phyloP scores from a whole-genome alignment of 2,888 invertebrate genomes.

The Orthonychiurus folsomi region DNA sequence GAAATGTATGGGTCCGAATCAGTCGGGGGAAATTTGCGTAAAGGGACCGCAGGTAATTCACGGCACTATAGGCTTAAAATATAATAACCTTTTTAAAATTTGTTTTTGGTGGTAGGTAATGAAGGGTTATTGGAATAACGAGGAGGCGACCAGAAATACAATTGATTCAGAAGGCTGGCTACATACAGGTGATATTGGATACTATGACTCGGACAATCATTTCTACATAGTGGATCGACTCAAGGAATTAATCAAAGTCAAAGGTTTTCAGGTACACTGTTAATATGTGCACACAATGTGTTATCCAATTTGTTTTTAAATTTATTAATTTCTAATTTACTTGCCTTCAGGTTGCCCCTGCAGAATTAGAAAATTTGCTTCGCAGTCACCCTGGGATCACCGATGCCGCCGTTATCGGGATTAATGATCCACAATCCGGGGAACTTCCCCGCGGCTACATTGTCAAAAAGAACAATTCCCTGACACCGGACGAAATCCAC shows the following conservation, averaged over 20 bases:
- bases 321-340: neutral
- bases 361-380: constrained; percentile 69
- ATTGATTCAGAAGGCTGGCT: constrained; percentile 70
- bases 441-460: constrained; percentile 70
- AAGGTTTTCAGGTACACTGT: too few relatives aligned
- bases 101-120: constrained; percentile 45
- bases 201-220: constrained; percentile 26
- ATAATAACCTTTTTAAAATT: constrained; percentile 1
- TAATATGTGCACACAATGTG: constrained; percentile 44
- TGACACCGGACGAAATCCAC: constrained; percentile 52
- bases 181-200: constrained; percentile 53
- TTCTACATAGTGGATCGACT: constrained; percentile 44
- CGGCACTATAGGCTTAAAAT: constrained; percentile 54
- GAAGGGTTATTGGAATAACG: constrained; percentile 70
- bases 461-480: constrained; percentile 48
- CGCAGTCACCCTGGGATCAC: constrained; percentile 61
- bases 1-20: constrained; percentile 52
- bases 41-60: constrained; percentile 64
- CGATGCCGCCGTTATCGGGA: constrained; percentile 75
- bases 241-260: constrained; percentile 75
- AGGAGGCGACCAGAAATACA: constrained; percentile 61
- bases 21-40: constrained; percentile 63
- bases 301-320: neutral
- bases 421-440: constrained; percentile 58
- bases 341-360: constrained; percentile 73